These are phyloP conservation scores for Tigriopus japonicus DNA, from an alignment of 1,140 invertebrate genomes.

Conservation along the genomic window DNA sequence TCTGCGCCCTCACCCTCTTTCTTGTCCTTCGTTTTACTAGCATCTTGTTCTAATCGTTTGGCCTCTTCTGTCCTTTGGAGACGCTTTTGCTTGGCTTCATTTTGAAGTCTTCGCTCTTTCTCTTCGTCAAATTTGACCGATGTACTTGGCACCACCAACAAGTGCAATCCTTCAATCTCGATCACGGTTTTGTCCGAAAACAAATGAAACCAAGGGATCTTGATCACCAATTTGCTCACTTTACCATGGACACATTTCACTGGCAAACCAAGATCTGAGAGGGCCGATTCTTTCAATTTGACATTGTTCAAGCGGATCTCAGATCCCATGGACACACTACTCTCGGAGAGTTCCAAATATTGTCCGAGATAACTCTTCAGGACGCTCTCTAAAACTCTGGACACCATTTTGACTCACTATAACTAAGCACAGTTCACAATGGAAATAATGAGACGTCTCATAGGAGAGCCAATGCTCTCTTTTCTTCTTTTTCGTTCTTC, in stretches of 20 bases:
- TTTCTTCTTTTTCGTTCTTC: not conserved
- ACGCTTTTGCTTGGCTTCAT: conserved; percentile 4
- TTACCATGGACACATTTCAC: conserved; percentile 9
- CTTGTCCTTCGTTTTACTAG: not conserved
- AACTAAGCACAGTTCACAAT: not conserved
- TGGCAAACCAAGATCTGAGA: conserved; percentile 2
- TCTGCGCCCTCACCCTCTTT: too few relatives aligned
- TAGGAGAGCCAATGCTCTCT: not conserved
- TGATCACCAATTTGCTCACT: conserved; percentile 1
- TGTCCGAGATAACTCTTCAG: conserved; percentile 2
- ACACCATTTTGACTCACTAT: not conserved
- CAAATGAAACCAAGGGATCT: conserved; percentile 4
- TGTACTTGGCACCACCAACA: not conserved
- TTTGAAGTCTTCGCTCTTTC: not conserved
- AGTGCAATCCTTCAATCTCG: not conserved
- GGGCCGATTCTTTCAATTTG: conserved; percentile 1
- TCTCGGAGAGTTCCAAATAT: not conserved
- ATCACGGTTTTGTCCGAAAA: not conserved
- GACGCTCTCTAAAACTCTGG: not conserved
- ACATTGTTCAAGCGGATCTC: conserved; percentile 4
- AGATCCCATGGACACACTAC: not conserved
- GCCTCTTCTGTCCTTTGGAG: conserved; percentile 4
- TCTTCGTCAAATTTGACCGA: conserved; percentile 8
- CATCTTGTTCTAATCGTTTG: not conserved
- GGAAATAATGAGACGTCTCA: not conserved